Evolutionary conservation across 2,888 invertebrate species (phyloP).

Genomic region (Syritta pipiens): DNA sequence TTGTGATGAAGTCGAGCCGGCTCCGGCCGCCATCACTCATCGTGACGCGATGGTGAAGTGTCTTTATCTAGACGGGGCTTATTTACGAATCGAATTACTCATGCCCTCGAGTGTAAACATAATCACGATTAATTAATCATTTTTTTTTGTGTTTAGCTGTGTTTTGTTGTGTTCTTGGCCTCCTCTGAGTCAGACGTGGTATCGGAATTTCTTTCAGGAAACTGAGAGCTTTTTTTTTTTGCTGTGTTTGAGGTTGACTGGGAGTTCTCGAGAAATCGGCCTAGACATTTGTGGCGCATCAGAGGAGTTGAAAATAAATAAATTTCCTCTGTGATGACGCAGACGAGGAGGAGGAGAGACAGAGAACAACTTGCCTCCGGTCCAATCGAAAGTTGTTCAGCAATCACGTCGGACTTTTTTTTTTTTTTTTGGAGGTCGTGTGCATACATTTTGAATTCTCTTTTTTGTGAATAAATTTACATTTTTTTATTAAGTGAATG

Average conservation of each 20-base stretch:
- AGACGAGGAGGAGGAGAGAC: too few relatives aligned
- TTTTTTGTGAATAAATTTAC: slow-evolving; percentile 17
- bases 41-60: background rate
- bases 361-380: slow-evolving; percentile 15
- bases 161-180: background rate
- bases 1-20: background rate
- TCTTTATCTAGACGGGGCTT: slow-evolving; percentile 27
- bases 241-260: too few relatives aligned
- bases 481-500: slow-evolving; percentile 15
- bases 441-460: background rate
- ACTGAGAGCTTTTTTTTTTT: background rate
- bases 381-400: slow-evolving; percentile 45
- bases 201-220: background rate
- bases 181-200: background rate
- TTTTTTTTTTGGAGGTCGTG: slow-evolving; percentile 24
- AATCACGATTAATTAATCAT: slow-evolving; percentile 37
- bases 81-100: slow-evolving; percentile 24
- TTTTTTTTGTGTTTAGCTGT: background rate
- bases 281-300: too few relatives aligned
- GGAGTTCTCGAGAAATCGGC: too few relatives aligned
- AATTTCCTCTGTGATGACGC: background rate
- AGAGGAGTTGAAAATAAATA: slow-evolving; percentile 3
- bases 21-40: slow-evolving; percentile 2
- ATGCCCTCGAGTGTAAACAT: background rate
- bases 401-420: background rate